Evolutionary conservation across 2,113 vertebrate species (phyloP), one percentile per base, ranked within the genome.

Genomic region (Ctenomys sociabilis): DNA sequence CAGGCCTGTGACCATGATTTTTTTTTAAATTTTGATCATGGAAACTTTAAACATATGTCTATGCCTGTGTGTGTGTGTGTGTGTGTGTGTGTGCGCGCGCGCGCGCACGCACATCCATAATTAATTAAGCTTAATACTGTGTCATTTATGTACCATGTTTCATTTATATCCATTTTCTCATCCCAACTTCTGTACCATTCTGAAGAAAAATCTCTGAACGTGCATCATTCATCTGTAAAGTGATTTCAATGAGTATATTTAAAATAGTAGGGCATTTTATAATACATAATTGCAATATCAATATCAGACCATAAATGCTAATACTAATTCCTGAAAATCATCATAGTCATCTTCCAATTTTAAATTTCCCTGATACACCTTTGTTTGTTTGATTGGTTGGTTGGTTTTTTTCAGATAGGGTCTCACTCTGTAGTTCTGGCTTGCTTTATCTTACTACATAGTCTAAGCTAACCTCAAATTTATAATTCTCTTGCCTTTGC

Each of bases 211-310:
- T 73, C 12, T 88, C 63, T 43, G 88, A 73, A 7, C 40, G 3
- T 35, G 3, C 10, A 59, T 93, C 24, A 93, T 73, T 66, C 14
- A 86, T 91, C 26, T 49, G 1, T 89, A 72, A 94, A 94, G 49
- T 78, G 12, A 95, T 43, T 66, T 93, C 61, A 57, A 72, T 88
- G 35, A 81, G 0, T 82, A 66, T 93, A 95, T 95, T 30, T 66
- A 89, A 89, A 93, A 91, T 10, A n/a, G 26, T 85, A 85, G 37
- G 11, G 82, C 5, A 70, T 7, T 92, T 90, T 73, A 21, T 16
- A 92, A 90, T 88, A 93, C 0, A 19, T 75, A 73, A 45, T n/a
- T 86, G 64, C 30, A 78, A 84, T 84, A 83, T 37, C 70, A 77
- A 64, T 37, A 93, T 66, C n/a, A 89, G 12, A 37, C 35, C 54